Conservation (phyloP, 2,113 vertebrate species). For the Misgurnus mizolepis region DNA sequence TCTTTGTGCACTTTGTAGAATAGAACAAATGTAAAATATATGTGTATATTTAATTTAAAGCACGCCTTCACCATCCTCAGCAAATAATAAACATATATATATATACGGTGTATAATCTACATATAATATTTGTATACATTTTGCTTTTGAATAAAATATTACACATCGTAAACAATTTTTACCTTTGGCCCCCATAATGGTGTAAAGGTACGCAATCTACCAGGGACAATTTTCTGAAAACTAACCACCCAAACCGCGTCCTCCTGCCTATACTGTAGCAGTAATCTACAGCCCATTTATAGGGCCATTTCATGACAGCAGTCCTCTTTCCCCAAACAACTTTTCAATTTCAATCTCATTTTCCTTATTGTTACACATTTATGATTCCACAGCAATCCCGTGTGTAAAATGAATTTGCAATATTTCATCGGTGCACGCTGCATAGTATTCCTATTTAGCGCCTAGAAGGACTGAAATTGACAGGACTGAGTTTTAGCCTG, state of each 20-base stretch:
- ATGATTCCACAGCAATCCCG: conserved; percentile 68
- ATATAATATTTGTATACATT: no score
- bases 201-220: not conserved
- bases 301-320: conserved; percentile 8
- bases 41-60: conserved; percentile 8
- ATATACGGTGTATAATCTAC: no score
- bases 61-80: not conserved
- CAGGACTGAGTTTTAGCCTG: conserved; percentile 55
- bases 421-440: conserved; percentile 62
- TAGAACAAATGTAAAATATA: conserved; percentile 2
- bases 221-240: not conserved
- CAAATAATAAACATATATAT: not conserved
- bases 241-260: not conserved
- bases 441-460: conserved; percentile 62
- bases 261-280: not conserved
- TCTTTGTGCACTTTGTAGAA: not conserved
- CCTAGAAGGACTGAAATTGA: conserved; percentile 58
- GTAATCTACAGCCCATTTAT: conserved; percentile 19
- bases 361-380: conserved; percentile 63
- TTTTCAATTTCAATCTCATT: conserved; percentile 75
- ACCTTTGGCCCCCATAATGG: not conserved
- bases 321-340: conserved; percentile 66
- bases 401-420: conserved; percentile 69
- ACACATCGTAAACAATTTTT: not conserved
- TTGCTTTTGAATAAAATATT: no score